phyloP scores from a whole-genome alignment of 37 sponge, comb jelly and placozoan species.

The Eunapius fragilis region DNA sequence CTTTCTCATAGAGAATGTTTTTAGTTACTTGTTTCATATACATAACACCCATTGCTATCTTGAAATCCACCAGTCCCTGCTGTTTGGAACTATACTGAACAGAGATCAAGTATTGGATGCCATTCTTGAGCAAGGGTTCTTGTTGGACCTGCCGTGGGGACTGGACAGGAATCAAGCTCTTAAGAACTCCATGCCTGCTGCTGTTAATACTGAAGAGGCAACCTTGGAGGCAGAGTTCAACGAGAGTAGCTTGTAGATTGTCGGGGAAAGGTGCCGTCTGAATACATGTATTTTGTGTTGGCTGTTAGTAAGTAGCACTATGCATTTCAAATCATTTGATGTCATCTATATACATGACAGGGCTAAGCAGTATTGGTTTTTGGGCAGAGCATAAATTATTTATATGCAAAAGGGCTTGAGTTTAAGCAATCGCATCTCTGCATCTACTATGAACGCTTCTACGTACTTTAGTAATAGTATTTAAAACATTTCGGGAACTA shows the following conservation, averaged over 20 bases:
- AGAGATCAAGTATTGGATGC: constrained; percentile 53
- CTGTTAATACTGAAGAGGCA: neutral
- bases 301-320: neutral
- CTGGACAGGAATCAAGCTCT: constrained; percentile 4
- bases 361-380: no score
- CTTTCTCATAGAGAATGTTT: no score
- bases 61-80: constrained; percentile 4
- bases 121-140: constrained; percentile 72
- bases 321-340: no score
- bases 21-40: no score
- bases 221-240: neutral
- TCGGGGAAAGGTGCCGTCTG: neutral
- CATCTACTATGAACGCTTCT: no score
- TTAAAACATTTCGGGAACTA: no score
- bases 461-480: no score
- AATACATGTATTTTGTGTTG: neutral
- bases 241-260: neutral
- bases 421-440: no score
- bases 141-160: constrained; percentile 63
- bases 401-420: no score
- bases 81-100: constrained; percentile 73
- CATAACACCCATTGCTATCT: no score
- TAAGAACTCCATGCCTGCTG: neutral
- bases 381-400: no score
- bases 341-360: no score